A percentile compares a stretch with the other conserved stretches of the same genome.
Evolutionary conservation across 2,113 vertebrate species (phyloP).

Genomic region (Chaetorhynchus papuensis): DNA sequence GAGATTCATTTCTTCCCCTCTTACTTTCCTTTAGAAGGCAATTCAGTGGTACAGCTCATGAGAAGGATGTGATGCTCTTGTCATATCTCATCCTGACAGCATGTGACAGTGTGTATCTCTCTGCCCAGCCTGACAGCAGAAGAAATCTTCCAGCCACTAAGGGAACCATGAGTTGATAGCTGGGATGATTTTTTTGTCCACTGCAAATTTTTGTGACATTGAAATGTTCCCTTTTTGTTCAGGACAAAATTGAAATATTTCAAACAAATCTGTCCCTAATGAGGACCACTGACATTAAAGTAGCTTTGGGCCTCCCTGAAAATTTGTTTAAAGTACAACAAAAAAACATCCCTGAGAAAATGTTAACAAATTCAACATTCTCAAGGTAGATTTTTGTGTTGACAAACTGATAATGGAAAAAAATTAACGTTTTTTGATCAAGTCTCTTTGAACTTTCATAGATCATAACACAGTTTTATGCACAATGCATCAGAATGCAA

Average conservation of each 20-base stretch:
- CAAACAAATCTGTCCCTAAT: not conserved
- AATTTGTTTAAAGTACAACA: not conserved
- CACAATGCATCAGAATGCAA: not conserved
- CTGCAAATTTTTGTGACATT: not conserved
- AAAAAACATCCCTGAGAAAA: not conserved
- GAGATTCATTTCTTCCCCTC: not conserved
- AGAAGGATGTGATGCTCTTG: not conserved
- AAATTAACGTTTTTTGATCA: not conserved
- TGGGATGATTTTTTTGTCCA: not conserved
- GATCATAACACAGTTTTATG: not conserved
- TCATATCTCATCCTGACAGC: not conserved
- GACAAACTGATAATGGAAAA: not conserved
- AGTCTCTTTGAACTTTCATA: not conserved
- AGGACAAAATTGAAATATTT: not conserved
- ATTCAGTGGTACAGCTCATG: not conserved
- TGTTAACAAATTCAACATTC: not conserved
- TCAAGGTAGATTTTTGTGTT: not conserved
- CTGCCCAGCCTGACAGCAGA: not conserved
- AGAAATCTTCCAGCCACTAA: not conserved
- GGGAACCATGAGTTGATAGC: not conserved
- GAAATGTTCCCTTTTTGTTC: not conserved
- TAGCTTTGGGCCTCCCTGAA: not conserved
- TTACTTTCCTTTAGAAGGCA: not conserved
- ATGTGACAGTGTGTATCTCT: not conserved
- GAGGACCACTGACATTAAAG: not conserved